Evolutionary conservation across 2,113 vertebrate species (phyloP).

Genomic region (Corapipo altera): DNA sequence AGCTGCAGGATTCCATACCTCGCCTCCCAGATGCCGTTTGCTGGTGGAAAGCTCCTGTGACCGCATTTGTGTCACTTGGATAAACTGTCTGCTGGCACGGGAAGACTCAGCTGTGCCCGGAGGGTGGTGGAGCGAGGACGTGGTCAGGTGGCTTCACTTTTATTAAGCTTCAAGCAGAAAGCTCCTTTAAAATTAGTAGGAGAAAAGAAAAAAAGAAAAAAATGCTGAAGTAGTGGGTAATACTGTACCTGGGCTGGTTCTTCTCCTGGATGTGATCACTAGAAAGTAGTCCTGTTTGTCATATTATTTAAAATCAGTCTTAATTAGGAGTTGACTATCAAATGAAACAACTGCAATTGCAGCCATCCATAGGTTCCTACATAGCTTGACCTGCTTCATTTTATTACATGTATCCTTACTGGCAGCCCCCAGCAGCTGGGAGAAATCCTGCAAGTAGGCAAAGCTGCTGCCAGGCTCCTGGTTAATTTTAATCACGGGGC

Average conservation of each 20-base stretch:
- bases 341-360: background rate
- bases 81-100: background rate
- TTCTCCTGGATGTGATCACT: background rate
- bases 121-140: background rate
- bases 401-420: background rate
- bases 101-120: background rate
- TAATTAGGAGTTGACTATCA: background rate
- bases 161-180: background rate
- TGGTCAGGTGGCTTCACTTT: slow-evolving; percentile 19
- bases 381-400: background rate
- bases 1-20: background rate
- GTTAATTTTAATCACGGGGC: background rate
- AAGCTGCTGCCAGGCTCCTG: background rate
- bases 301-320: background rate
- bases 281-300: background rate
- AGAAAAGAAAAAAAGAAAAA: background rate
- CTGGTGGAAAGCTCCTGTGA: background rate
- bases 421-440: background rate
- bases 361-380: background rate
- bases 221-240: background rate
- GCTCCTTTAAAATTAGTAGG: background rate
- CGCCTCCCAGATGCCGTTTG: background rate
- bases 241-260: background rate
- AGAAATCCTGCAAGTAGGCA: background rate
- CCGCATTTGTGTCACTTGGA: slow-evolving; percentile 7